Evolutionary conservation across 2,797 vertebrate species (phyloP).

Genomic region (Alca torda): DNA sequence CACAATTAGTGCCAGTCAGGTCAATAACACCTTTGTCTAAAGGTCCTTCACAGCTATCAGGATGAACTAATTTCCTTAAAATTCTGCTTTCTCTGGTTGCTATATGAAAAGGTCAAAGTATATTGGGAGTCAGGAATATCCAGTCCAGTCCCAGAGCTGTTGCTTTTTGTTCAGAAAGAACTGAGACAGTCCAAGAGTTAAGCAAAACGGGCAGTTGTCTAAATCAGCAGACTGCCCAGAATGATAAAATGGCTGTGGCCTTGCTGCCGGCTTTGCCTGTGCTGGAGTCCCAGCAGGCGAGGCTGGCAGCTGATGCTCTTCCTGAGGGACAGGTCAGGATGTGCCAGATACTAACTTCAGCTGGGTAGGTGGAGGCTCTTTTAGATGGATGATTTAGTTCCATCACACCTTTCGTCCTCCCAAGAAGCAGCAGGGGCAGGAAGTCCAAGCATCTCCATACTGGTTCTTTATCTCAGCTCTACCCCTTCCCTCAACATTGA

Average conservation of each 20-base stretch:
- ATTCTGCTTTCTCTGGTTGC: neutral
- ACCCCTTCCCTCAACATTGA: neutral
- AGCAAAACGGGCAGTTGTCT: neutral
- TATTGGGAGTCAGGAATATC: neutral
- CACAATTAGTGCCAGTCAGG: neutral
- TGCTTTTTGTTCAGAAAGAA: neutral
- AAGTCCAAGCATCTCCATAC: neutral
- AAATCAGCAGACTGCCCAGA: neutral
- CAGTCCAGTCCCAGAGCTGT: neutral
- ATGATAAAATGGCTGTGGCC: neutral
- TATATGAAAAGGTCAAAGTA: neutral
- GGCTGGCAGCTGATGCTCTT: slow-evolving; percentile 19
- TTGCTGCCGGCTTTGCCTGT: neutral
- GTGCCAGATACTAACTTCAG: neutral
- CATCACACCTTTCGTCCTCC: slow-evolving; percentile 23
- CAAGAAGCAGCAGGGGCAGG: neutral
- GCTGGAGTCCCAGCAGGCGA: neutral
- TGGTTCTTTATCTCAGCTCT: neutral
- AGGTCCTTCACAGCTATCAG: neutral
- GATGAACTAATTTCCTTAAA: neutral
- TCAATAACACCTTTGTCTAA: neutral
- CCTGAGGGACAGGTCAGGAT: slow-evolving; percentile 15
- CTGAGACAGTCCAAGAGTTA: neutral
- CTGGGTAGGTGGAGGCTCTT: slow-evolving; percentile 28
- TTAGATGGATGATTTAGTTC: neutral